Conservation (phyloP, 2,113 vertebrate species). For the Podilymbus podiceps region DNA sequence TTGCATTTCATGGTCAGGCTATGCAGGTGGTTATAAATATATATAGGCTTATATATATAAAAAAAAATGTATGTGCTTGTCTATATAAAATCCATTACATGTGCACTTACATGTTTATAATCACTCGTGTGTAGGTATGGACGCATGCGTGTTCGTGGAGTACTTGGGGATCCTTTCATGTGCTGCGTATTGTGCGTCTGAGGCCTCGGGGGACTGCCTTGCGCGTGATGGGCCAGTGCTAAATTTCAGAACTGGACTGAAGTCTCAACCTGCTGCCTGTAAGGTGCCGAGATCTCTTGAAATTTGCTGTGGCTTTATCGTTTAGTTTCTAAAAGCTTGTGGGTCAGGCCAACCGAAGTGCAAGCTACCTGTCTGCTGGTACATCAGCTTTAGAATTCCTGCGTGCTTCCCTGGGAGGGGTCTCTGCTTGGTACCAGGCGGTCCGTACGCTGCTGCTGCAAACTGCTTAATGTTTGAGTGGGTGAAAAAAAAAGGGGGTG, state of each 20-base stretch:
- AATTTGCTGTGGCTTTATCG: not conserved
- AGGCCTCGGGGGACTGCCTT: not conserved
- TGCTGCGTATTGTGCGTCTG: accelerated
- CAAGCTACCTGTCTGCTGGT: too few relatives aligned
- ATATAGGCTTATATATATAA: not conserved
- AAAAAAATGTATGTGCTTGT: not conserved
- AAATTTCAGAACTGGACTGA: not conserved
- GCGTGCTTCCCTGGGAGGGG: not conserved
- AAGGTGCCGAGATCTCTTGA: not conserved
- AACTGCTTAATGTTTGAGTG: not conserved
- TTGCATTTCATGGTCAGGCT: not conserved
- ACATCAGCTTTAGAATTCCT: not conserved
- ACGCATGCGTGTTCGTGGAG: not conserved
- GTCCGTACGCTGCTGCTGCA: not conserved
- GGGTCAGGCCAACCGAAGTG: not conserved
- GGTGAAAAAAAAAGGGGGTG: too few relatives aligned
- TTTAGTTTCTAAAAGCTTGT: not conserved
- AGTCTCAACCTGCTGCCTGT: not conserved
- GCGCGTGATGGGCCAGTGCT: accelerated
- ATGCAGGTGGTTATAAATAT: not conserved
- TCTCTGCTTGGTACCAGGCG: not conserved
- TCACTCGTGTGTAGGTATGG: accelerated
- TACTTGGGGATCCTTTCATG: not conserved
- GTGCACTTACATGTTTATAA: not conserved
- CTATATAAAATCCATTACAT: not conserved